Base-by-base conservation (phyloP, 2,888 invertebrate genomes). In the Chymomyza fuscimana region DNA sequence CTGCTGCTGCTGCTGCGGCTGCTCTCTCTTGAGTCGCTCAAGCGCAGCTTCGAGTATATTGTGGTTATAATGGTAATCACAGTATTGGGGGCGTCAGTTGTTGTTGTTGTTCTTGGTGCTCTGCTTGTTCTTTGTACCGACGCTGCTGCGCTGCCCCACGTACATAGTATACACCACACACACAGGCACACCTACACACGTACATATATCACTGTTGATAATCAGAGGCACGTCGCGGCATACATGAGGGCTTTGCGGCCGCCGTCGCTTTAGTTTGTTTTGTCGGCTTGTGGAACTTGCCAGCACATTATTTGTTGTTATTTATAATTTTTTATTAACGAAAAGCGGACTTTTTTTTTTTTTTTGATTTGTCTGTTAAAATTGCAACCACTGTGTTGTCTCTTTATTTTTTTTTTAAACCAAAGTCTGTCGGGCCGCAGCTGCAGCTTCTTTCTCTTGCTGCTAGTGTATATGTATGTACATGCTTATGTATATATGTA, bases 281-380 rank as follows among this genome's bases (percentile, higher is more conserved):
- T 82, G 86, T 84, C 76, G 83, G 75, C 78, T 82, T 84, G 86
- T 74, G 70, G 67, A 80, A 88, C 86, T 87, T 78, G 82, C 87
- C 65, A 76, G 77, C 73, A 86, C 76, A 76, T 59, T 70, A 78
- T 77, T 73, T 73, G 72, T 22, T 22, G 19, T 22, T 78, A 79
- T 70, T 71, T 78, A 56, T 76, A 65, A 65, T 63, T 66, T 63
- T 66, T 40, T 15, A 16, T 16, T 32, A 32, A 32, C 32, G 32
- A 32, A 32, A 32, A 32, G 32, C 32, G 32, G 32, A 32, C 32
- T 32, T 32, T 32, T 32, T 36, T 63, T 32, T 36, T 63, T 59
- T 52, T 74, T 70, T 67, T 70, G 36, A 65, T 69, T 71, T 69
- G 46, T 12, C 25, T 25, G 62, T 61, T 63, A 50, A 25, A 25